These are phyloP conservation scores for Hermatobates lingyangjiaoensis DNA, from an alignment of 1,140 invertebrate species.

Conservation along the genomic window DNA sequence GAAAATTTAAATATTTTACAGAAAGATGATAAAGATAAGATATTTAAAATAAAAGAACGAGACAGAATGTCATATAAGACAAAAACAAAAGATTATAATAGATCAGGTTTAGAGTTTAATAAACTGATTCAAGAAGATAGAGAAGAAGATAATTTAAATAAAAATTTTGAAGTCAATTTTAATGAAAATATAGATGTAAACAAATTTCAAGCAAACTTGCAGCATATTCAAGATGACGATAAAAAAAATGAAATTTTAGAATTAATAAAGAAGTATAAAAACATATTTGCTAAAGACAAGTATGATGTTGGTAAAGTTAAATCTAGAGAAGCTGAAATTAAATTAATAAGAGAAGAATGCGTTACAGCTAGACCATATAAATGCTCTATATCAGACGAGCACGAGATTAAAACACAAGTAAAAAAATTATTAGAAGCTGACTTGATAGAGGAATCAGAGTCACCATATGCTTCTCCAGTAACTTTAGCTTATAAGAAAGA, in stretches of 20 bases:
- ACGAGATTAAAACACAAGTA: conserved; percentile 12
- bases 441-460: conserved; percentile 11
- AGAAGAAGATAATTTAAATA: conserved; percentile 15
- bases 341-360: conserved; percentile 8
- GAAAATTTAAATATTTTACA: conserved; percentile 13
- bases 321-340: conserved; percentile 5
- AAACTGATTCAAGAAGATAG: conserved; percentile 15
- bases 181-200: conserved; percentile 3
- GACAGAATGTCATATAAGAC: neutral
- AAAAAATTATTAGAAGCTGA: conserved; percentile 10
- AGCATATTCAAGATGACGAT: neutral
- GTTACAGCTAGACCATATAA: conserved; percentile 7
- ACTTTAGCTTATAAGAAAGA: conserved; percentile 12
- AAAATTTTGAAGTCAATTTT: conserved; percentile 1
- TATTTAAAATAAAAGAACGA: neutral
- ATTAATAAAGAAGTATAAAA: conserved; percentile 6
- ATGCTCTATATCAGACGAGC: conserved; percentile 7
- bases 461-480: conserved; percentile 12
- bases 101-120: neutral
- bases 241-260: conserved; percentile 1
- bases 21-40: conserved; percentile 17
- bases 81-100: neutral
- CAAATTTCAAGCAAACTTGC: neutral
- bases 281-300: conserved; percentile 12
- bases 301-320: conserved; percentile 13